Evolutionary conservation across 2,888 invertebrate genomes (phyloP), one percentile per base, ranked within the genome.

Genomic region (Macrophya alboannulata): DNA sequence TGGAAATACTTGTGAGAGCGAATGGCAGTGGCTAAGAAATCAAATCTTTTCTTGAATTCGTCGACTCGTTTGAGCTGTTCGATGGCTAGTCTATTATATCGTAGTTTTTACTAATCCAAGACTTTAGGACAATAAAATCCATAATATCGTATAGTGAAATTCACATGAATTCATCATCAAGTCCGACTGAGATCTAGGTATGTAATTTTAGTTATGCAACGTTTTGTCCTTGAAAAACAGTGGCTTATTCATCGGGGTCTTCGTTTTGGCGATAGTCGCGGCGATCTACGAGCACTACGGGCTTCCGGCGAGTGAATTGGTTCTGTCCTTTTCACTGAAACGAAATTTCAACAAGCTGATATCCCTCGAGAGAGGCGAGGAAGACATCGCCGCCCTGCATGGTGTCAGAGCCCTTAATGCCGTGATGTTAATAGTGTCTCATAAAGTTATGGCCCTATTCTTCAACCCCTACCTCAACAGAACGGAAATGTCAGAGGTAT

Each of bases 391-490:
- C 83, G 94, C 95, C 0, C 95, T 96, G 0, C 96, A 97, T 91
- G 96, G 96, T 25, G 95, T 97, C 59, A 93, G 96, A 86, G 95
- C 95, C 85, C 89, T 96, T 8, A 96, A 96, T 89, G 96, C 96
- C 1, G 74, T 95, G 8, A 95, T 96, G 94, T 91, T 97, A 86
- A 91, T 96, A 9, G 89, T 96, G 5, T 95, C 96, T 0, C 97
- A 97, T 91, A 97, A 96, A 91, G 96, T 96, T n/a, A 96, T 97
- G 95, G 96, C 96, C 0, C 91, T 96, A 84, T 96, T 96, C 89
- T 97, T 96, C 89, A 94, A 95, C 90, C 96, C 96, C 2, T 96
- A 95, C 89, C 92, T 95, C 76, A 96, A 97, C 90, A 94, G 96
- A 87, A 96, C 96, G 0, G 94, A 94, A 87, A 96, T 96, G 95